Conservation (phyloP, 2,113 vertebrate genomes). For the Stegostoma tigrinum region DNA sequence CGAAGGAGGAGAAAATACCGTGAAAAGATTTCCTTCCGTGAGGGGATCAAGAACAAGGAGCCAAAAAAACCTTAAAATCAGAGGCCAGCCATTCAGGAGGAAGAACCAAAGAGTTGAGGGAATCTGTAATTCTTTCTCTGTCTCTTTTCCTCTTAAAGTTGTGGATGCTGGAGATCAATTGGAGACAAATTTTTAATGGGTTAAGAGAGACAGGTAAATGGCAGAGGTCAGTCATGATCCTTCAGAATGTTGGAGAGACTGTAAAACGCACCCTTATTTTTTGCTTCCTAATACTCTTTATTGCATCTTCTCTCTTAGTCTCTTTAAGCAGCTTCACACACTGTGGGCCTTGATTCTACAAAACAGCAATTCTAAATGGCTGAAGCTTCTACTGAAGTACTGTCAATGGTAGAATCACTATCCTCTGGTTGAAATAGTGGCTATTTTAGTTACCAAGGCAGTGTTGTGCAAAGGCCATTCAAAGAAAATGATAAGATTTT, state of each 20-base stretch:
- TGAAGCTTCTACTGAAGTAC: neutral
- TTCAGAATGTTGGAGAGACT: neutral
- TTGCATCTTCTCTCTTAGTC: neutral
- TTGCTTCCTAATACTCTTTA: neutral
- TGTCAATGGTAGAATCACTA: neutral
- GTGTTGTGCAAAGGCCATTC: neutral
- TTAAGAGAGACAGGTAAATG: neutral
- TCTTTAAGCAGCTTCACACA: neutral
- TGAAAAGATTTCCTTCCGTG: neutral
- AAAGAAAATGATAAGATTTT: neutral
- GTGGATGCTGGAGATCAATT: neutral
- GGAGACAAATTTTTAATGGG: neutral
- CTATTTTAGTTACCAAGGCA: neutral
- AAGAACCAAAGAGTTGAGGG: neutral
- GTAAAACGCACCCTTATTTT: neutral
- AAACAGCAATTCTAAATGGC: neutral
- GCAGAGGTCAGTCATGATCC: neutral
- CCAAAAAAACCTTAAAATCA: too few relatives aligned
- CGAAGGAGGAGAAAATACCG: too few relatives aligned
- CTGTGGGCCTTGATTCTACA: neutral
- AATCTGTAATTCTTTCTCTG: neutral
- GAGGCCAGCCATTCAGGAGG: neutral
- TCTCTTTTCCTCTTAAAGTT: neutral
- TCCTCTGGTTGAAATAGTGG: neutral
- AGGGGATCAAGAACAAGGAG: neutral